Percentiles rank a stretch among this genome's conserved stretches.
These are phyloP conservation scores for Syngnathus floridae DNA, from an alignment of 2,113 vertebrate species.

Conservation along the genomic window DNA sequence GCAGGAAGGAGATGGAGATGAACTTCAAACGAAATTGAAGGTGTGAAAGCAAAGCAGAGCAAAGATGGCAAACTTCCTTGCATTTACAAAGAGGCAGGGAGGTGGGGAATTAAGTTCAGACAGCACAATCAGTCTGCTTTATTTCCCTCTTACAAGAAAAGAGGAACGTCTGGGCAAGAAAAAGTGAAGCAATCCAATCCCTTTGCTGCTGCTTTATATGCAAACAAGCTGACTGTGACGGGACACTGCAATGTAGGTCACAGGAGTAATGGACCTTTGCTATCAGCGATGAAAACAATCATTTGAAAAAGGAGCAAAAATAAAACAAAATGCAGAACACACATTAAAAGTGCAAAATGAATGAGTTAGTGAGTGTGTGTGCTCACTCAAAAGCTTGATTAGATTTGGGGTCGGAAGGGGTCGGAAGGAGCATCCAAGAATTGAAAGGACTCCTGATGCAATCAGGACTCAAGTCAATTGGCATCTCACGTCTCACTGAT, in stretches of 20 bases:
- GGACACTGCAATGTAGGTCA: too few relatives aligned
- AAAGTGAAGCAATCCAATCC: conserved; percentile 19
- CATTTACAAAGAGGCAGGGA: conserved; percentile 2
- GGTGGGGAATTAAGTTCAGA: not conserved
- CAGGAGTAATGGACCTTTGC: too few relatives aligned
- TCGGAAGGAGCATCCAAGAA: not conserved
- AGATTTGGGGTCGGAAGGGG: not conserved
- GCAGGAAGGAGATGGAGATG: conserved; percentile 41
- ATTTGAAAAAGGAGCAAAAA: too few relatives aligned
- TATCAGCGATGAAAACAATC: too few relatives aligned
- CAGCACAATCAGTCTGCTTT: conserved; percentile 13
- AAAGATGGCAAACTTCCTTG: conserved; percentile 34
- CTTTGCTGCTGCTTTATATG: not conserved
- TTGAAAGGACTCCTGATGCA: not conserved
- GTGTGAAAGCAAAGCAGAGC: conserved; percentile 32
- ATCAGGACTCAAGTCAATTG: not conserved
- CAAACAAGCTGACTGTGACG: not conserved
- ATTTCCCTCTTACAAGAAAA: conserved; percentile 23
- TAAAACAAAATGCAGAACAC: too few relatives aligned
- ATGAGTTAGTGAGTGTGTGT: too few relatives aligned
- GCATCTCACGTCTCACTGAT: not conserved
- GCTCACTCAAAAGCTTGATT: not conserved
- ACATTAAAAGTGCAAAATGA: too few relatives aligned
- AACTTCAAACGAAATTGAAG: conserved; percentile 14
- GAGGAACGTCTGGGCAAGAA: conserved; percentile 29